A percentile compares a stretch with the other conserved stretches of the same genome.
phyloP scores from a whole-genome alignment of 2,797 vertebrate species.

The Amniataba percoides region DNA sequence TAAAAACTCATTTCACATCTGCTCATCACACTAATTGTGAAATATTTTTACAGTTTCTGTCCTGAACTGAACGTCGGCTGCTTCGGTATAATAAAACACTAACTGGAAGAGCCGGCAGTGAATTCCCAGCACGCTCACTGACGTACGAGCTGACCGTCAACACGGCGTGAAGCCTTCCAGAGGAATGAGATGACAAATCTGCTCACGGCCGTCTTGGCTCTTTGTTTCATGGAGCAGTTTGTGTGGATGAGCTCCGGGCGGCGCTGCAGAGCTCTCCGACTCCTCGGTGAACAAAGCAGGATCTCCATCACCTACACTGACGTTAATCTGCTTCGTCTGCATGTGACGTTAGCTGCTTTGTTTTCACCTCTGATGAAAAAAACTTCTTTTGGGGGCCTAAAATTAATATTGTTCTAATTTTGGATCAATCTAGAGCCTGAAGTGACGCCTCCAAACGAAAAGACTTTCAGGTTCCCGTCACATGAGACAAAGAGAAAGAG shows the following conservation, averaged over 20 bases:
- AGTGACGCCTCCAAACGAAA: not conserved
- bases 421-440: not conserved
- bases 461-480: not conserved
- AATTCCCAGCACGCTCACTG: not conserved
- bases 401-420: not conserved
- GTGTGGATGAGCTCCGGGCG: not conserved
- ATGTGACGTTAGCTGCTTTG: not conserved
- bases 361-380: not conserved
- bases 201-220: constrained; percentile 11
- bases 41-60: not conserved
- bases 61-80: too few relatives aligned
- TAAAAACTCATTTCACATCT: not conserved
- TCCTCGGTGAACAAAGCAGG: not conserved
- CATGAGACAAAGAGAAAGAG: too few relatives aligned
- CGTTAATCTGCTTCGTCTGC: not conserved
- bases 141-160: not conserved
- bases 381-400: not conserved
- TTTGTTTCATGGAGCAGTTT: not conserved
- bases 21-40: not conserved
- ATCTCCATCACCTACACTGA: not conserved
- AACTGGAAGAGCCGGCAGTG: too few relatives aligned
- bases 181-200: constrained; percentile 13
- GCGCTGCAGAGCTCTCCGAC: constrained; percentile 25
- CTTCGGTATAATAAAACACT: too few relatives aligned
- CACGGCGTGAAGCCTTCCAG: not conserved